phyloP scores from a whole-genome alignment of 2,888 invertebrate genomes.

The Clunio marinus region DNA sequence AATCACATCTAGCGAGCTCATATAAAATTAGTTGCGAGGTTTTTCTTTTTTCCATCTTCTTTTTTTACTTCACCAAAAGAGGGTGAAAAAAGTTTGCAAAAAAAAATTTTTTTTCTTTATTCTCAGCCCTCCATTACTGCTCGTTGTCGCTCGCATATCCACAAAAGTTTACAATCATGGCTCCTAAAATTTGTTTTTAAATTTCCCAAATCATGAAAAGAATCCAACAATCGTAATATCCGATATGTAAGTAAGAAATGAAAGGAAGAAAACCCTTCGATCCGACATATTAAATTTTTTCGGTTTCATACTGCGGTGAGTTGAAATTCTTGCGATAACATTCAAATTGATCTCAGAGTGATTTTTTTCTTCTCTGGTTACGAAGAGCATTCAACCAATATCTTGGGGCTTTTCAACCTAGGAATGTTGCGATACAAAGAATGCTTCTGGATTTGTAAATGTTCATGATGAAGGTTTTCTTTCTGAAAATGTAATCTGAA shows the following conservation, averaged over 20 bases:
- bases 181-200: background rate
- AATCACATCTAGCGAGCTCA: background rate
- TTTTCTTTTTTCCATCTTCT: background rate
- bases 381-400: no score
- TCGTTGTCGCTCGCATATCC: background rate
- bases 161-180: conserved; percentile 10
- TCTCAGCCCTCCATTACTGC: background rate
- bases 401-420: no score
- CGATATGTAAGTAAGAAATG: background rate
- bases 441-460: no score
- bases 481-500: no score
- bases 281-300: background rate
- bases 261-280: background rate
- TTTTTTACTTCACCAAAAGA: background rate
- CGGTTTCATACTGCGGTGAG: background rate
- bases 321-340: background rate
- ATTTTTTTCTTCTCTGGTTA: no score
- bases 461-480: no score
- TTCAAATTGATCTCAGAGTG: background rate
- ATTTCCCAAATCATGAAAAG: background rate
- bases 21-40: conserved; percentile 21
- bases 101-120: background rate
- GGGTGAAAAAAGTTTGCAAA: background rate
- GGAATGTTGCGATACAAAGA: no score
- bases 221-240: no score